A percentile compares a stretch with the other conserved stretches of the same genome.
Evolutionary conservation across 1,140 invertebrate species (phyloP).

Genomic region (Leptonema lineaticorne): DNA sequence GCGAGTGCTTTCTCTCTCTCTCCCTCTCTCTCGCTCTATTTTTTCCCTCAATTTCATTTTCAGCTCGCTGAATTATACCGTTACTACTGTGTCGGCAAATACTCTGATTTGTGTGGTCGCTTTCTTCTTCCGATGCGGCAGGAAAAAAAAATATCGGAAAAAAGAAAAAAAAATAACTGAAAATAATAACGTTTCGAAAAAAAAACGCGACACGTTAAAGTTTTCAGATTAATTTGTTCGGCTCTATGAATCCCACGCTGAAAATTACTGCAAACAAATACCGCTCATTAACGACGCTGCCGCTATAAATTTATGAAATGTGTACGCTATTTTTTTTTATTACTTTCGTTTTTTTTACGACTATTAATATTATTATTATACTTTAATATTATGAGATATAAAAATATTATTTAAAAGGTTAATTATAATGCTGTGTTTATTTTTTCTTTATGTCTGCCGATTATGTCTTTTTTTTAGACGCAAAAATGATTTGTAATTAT

Average conservation of each 20-base stretch:
- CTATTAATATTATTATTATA: too few relatives aligned
- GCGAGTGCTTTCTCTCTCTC: too few relatives aligned
- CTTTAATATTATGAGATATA: too few relatives aligned
- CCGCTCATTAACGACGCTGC: background rate
- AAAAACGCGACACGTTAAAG: too few relatives aligned
- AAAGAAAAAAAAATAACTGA: background rate
- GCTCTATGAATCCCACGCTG: background rate
- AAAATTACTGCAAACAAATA: background rate
- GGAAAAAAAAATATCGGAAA: background rate
- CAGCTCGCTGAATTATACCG: slow-evolving; percentile 2
- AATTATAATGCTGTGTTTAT: too few relatives aligned
- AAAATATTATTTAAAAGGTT: too few relatives aligned
- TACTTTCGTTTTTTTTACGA: background rate
- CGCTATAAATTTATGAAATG: background rate
- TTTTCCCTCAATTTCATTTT: too few relatives aligned
- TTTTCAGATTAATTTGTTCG: background rate
- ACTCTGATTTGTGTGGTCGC: background rate
- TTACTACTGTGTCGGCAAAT: background rate
- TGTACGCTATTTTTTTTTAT: background rate
- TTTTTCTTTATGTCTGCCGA: too few relatives aligned
- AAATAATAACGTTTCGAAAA: too few relatives aligned
- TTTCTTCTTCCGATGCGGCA: background rate
- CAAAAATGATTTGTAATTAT: too few relatives aligned
- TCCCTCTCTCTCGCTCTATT: too few relatives aligned
- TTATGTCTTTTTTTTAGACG: too few relatives aligned